Conservation (phyloP, 2,888 invertebrate species). For the Polydrusus tereticollis region DNA sequence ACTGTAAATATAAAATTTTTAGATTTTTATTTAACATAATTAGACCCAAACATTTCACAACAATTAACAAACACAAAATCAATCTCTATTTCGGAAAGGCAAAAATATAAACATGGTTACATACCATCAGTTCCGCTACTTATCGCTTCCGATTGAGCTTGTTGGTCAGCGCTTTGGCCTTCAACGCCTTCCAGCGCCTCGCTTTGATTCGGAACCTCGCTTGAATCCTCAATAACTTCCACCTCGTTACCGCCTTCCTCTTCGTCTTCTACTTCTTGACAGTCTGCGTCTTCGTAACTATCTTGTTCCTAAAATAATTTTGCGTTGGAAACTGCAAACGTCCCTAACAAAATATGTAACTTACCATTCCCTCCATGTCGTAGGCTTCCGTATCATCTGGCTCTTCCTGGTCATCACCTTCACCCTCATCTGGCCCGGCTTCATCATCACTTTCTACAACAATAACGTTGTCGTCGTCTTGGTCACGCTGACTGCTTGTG, state of each 20-base stretch:
- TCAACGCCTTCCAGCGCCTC: conserved; percentile 60
- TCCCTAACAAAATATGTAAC: conserved; percentile 6
- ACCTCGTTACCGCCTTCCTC: conserved; percentile 69
- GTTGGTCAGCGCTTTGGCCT: conserved; percentile 66
- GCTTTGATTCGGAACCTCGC: conserved; percentile 75
- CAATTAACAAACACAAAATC: background rate
- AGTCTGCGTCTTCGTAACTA: conserved; percentile 70
- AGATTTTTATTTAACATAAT: too few species aligned
- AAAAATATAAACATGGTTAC: conserved; percentile 21
- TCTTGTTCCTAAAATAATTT: conserved; percentile 66
- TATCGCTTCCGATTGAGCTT: conserved; percentile 75
- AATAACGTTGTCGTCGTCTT: conserved; percentile 77
- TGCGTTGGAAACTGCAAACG: conserved; percentile 12
- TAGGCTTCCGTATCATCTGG: conserved; percentile 73
- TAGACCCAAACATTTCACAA: too few species aligned
- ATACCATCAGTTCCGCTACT: conserved; percentile 80
- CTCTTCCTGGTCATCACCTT: conserved; percentile 69
- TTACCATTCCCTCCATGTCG: conserved; percentile 68
- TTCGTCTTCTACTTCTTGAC: conserved; percentile 68
- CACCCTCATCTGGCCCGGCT: conserved; percentile 72
- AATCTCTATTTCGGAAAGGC: background rate
- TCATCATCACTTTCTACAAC: conserved; percentile 86
- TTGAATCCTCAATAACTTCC: conserved; percentile 75
- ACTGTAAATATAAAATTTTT: too few species aligned
- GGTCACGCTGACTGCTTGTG: conserved; percentile 88